Conservation (phyloP, 2,888 invertebrate genomes). For the Xanthia icteritia region DNA sequence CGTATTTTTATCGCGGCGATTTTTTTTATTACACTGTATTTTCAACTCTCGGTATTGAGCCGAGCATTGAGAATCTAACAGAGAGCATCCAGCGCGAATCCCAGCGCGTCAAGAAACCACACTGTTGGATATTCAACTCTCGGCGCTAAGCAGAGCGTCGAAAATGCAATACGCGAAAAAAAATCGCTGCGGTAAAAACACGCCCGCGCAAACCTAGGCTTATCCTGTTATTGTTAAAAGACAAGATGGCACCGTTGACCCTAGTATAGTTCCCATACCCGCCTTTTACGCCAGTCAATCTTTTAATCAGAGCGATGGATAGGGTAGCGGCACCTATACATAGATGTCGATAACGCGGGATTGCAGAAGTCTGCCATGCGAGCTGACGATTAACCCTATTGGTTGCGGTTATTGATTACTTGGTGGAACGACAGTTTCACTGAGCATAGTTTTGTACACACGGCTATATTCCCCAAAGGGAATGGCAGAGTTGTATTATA, state of each 20-base stretch:
- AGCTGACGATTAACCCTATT: conserved; percentile 42
- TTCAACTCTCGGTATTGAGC: too few species aligned
- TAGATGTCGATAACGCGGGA: conserved; percentile 18
- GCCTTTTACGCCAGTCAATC: conserved; percentile 3
- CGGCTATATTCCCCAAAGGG: rapidly evolving
- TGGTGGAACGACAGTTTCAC: conserved; percentile 2
- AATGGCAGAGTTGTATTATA: not conserved
- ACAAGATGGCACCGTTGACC: not conserved
- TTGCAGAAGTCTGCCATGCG: conserved; percentile 37
- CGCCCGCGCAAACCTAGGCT: too few species aligned
- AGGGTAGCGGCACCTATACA: conserved; percentile 19
- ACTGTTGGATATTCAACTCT: too few species aligned
- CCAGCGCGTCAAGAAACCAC: too few species aligned
- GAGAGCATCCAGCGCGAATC: too few species aligned
- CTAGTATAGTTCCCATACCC: not conserved
- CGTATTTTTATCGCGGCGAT: too few species aligned
- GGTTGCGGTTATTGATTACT: conserved; percentile 50
- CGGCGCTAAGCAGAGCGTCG: too few species aligned
- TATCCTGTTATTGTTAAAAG: too few species aligned
- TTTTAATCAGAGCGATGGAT: conserved; percentile 30
- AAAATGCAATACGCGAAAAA: too few species aligned
- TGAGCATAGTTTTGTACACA: conserved; percentile 17
- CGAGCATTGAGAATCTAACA: too few species aligned
- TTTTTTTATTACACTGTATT: too few species aligned
- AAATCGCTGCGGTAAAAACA: too few species aligned